Conservation (phyloP, 2,113 vertebrate species). For the Ptychochromis oligacanthus region DNA sequence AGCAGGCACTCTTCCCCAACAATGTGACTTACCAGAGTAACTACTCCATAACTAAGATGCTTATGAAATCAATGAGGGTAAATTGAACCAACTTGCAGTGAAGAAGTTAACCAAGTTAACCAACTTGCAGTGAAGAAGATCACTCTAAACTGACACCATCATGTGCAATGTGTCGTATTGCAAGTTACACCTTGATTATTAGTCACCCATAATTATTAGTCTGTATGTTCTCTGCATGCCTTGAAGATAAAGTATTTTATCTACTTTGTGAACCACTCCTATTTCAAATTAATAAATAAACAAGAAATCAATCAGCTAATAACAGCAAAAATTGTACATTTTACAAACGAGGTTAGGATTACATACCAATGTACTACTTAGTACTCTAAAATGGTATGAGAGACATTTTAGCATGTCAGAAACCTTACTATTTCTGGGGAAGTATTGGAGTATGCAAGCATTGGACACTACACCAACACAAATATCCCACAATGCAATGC, state of each 20-base stretch:
- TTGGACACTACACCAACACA: not conserved
- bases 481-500: not conserved
- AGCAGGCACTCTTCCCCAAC: not conserved
- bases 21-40: not conserved
- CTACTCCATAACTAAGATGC: not conserved
- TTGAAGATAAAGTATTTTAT: not conserved
- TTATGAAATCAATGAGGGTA: not conserved
- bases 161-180: too few species aligned
- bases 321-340: not conserved
- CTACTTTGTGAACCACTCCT: not conserved
- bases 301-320: not conserved
- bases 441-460: not conserved
- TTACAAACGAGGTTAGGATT: not conserved
- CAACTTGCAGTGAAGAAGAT: not conserved
- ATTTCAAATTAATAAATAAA: not conserved
- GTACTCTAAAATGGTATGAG: accelerated
- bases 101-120: too few species aligned
- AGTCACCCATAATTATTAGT: not conserved
- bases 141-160: not conserved
- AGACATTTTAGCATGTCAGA: not conserved
- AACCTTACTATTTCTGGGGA: not conserved
- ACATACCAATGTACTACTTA: too few species aligned
- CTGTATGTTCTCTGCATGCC: not conserved
- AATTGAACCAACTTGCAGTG: accelerated
- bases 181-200: not conserved